A percentile compares a stretch with the other conserved stretches of the same genome.
Conservation (phyloP, 2,113 vertebrate species). For the Macrotis lagotis region DNA sequence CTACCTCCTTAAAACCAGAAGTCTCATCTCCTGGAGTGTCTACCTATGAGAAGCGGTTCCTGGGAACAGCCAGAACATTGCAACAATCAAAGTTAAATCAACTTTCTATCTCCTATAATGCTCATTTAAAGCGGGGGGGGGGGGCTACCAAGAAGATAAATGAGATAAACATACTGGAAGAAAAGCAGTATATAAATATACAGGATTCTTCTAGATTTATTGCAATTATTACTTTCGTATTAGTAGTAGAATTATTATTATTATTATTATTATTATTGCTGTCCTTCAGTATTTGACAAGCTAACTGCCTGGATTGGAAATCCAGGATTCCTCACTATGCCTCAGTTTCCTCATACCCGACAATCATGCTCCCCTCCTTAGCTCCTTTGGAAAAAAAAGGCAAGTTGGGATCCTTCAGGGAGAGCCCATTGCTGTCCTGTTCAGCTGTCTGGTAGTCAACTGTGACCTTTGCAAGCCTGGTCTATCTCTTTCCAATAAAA, state of each 20-base stretch:
- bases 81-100: constrained; percentile 61
- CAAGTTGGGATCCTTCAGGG: not conserved
- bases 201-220: not conserved
- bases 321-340: not conserved
- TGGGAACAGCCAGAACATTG: constrained; percentile 55
- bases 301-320: constrained; percentile 15
- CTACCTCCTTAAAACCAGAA: constrained; percentile 14
- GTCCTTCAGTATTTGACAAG: constrained; percentile 37
- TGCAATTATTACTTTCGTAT: not conserved
- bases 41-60: constrained; percentile 35
- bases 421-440: not conserved
- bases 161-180: constrained; percentile 1
- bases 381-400: constrained; percentile 31
- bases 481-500: constrained; percentile 59
- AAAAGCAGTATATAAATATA: constrained; percentile 19
- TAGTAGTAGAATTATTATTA: not conserved
- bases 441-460: constrained; percentile 22
- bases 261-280: constrained; percentile 5
- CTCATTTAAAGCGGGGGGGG: constrained; percentile 13
- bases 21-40: constrained; percentile 36
- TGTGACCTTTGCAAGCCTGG: constrained; percentile 2
- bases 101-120: constrained; percentile 57
- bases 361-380: constrained; percentile 30
- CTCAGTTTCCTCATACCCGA: not conserved
- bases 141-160: constrained; percentile 36